These are phyloP conservation scores for Cyclina sinensis DNA, from an alignment of 1,140 invertebrate species.

Conservation along the genomic window DNA sequence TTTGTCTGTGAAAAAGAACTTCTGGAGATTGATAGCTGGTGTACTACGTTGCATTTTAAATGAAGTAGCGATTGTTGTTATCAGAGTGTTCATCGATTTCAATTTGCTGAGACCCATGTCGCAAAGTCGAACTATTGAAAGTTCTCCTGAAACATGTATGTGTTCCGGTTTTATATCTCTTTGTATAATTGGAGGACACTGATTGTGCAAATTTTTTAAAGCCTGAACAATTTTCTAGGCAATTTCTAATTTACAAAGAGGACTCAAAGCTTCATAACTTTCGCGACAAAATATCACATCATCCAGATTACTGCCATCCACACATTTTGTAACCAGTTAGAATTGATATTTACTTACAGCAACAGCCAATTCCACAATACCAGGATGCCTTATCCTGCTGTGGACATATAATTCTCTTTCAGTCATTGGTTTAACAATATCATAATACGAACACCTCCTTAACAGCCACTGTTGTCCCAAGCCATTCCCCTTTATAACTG, in stretches of 20 bases:
- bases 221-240: too few relatives aligned
- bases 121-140: background rate
- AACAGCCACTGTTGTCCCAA: conserved; percentile 45
- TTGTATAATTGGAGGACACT: background rate
- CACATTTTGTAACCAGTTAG: background rate
- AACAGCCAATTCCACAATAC: background rate
- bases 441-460: conserved; percentile 4
- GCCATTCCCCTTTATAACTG: conserved; percentile 41
- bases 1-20: background rate
- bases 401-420: conserved; percentile 35
- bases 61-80: background rate
- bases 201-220: background rate
- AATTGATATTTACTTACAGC: background rate
- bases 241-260: too few relatives aligned
- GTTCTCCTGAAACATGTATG: background rate
- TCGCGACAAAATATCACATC: background rate
- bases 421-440: conserved; percentile 20
- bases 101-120: background rate
- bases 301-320: background rate
- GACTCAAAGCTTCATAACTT: too few relatives aligned
- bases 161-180: background rate
- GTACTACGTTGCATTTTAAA: background rate
- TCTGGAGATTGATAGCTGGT: background rate
- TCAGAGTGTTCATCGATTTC: background rate
- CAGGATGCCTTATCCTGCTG: background rate